Percentiles rank a stretch among this genome's conserved stretches.
phyloP scores from a whole-genome alignment of 1,140 invertebrate genomes.

The Thereuonema tuberculata region DNA sequence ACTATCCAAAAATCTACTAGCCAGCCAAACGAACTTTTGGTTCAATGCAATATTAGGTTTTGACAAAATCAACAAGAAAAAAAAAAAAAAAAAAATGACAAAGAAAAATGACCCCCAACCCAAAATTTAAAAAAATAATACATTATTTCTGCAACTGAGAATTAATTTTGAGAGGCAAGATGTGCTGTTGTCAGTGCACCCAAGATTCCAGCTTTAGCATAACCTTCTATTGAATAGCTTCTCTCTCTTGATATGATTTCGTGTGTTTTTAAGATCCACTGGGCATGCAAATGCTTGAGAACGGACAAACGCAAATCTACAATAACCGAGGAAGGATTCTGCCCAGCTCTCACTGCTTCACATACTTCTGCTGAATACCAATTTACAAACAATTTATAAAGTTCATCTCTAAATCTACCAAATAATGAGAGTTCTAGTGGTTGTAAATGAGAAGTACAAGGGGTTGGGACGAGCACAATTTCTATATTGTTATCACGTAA shows the following conservation, averaged over 20 bases:
- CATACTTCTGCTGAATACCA: conserved; percentile 5
- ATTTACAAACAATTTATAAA: conserved; percentile 5
- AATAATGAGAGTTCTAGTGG: background rate
- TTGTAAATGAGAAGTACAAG: background rate
- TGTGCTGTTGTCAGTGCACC: background rate
- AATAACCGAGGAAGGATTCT: conserved; percentile 5
- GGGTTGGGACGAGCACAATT: background rate
- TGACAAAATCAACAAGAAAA: no score
- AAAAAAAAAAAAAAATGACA: no score
- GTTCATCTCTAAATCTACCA: conserved; percentile 6
- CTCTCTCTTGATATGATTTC: background rate
- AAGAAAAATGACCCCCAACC: no score
- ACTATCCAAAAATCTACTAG: no score
- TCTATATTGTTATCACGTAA: conserved; percentile 2
- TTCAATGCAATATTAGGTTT: no score
- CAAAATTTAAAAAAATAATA: no score
- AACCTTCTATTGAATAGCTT: background rate
- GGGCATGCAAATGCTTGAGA: conserved; percentile 5
- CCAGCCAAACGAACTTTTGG: no score
- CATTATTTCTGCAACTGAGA: no score
- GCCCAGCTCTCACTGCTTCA: background rate
- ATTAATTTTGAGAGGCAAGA: no score
- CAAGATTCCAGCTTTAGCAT: background rate
- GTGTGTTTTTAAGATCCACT: conserved; percentile 7
- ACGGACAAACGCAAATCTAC: conserved; percentile 5